Base-by-base conservation (phyloP, 2,888 invertebrate genomes). In the Noctuana brunneofusca region DNA sequence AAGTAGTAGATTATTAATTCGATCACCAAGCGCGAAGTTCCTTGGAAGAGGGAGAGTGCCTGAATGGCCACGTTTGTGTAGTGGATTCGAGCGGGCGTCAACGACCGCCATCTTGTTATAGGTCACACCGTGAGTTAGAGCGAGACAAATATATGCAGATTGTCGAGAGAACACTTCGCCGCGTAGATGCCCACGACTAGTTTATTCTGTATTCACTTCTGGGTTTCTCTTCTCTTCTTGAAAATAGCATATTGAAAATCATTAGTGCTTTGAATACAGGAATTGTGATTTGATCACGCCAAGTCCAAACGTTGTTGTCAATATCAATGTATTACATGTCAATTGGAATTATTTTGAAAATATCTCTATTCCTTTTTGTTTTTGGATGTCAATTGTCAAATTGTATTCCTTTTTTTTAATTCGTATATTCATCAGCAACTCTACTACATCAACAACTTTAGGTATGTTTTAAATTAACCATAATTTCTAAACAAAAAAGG, bases 91-190 rank as follows among this genome's bases (percentile, higher is more conserved):
- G 66, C 68, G 70, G 68, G 69, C 65, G 70, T 68, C 66, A 69
- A 60, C 64, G 68, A 69, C 74, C 79, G 89, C 89, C 89, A 88
- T 89, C 76, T 89, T 89, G 88, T 87, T 69, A 71, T 74, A 55
- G 66, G 58, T 64, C 64, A 68, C 59, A 71, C 71, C 81, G 74
- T 72, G 80, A 86, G 80, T 75, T 72, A 68, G 80, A 88, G 74
- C 63, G 80, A 75, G 80, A 82, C 54, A 66, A 67, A 52, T 24
- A 65, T 70, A 72, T 65, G 60, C 27, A 46, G 55, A 66, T n/a
- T 49, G 48, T 48, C n/a, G 22, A 24, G 8, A 50, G 50, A 50
- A 1, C 27, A 30, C 14, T 16, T 35, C 57, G n/a, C 22, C 48
- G 48, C 48, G 32, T 49, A 22, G 6, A 14, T 11, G 35, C 16